A percentile compares a stretch with the other conserved stretches of the same genome.
Evolutionary conservation across 1,140 invertebrate genomes (phyloP).

Genomic region (Drosophila lini): DNA sequence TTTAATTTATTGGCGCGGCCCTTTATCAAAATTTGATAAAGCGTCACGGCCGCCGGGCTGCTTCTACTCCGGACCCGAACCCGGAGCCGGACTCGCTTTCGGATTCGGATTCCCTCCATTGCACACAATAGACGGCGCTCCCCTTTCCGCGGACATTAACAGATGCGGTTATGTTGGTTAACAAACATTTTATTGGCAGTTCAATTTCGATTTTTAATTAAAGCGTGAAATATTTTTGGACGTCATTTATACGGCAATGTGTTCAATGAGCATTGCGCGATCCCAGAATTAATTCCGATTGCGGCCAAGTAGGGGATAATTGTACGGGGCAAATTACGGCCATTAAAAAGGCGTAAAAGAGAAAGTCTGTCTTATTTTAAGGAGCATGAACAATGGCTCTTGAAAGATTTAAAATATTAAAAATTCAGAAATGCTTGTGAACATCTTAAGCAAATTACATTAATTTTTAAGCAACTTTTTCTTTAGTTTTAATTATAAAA

Average conservation of each 20-base stretch:
- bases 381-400: neutral
- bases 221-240: conserved; percentile 72
- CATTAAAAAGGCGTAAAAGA: conserved; percentile 12
- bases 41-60: conserved; percentile 26
- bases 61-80: conserved; percentile 6
- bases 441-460: too few relatives aligned
- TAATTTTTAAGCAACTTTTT: neutral
- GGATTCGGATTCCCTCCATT: conserved; percentile 56
- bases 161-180: conserved; percentile 80
- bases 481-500: neutral
- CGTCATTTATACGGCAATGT: conserved; percentile 31
- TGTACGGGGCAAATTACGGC: conserved; percentile 5
- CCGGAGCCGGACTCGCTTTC: neutral
- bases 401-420: neutral
- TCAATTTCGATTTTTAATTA: conserved; percentile 81
- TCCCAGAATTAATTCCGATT: conserved; percentile 29
- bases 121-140: conserved; percentile 60
- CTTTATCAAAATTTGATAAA: conserved; percentile 82
- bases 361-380: neutral
- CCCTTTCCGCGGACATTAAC: conserved; percentile 66
- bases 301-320: neutral
- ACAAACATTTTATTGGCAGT: conserved; percentile 77
- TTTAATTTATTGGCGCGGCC: conserved; percentile 79
- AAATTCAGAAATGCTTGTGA: too few relatives aligned
- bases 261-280: conserved; percentile 17